Conservation (phyloP, 2,797 vertebrate genomes). For the Simalia tracyae region DNA sequence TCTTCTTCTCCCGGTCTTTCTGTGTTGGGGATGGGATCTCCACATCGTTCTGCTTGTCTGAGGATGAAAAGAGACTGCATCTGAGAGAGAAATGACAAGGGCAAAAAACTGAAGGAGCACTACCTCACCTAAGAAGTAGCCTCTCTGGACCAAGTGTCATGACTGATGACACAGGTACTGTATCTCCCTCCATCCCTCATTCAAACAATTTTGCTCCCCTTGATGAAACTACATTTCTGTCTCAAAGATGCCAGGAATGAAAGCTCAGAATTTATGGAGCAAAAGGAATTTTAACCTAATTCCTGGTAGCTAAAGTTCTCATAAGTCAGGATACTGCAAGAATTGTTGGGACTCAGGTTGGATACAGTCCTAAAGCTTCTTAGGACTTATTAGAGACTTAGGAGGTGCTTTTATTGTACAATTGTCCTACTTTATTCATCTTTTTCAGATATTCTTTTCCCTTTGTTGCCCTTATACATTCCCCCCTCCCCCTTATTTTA, state of each 20-base stretch:
- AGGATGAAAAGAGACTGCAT: not conserved
- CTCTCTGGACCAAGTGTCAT: not conserved
- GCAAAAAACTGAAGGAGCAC: not conserved
- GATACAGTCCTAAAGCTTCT: not conserved
- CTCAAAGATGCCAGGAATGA: not conserved
- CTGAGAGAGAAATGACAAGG: not conserved
- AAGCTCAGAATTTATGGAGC: not conserved
- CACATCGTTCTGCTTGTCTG: constrained; percentile 95
- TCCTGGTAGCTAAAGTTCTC: not conserved
- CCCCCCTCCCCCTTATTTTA: not conserved
- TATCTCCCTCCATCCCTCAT: not conserved
- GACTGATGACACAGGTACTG: too few species aligned
- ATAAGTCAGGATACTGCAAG: not conserved
- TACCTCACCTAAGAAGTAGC: not conserved
- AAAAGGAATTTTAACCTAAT: not conserved
- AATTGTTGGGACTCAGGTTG: not conserved
- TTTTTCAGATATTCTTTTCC: not conserved
- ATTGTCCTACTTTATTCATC: not conserved
- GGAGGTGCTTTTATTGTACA: not conserved
- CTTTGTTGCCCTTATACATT: not conserved
- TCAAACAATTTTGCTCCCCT: not conserved
- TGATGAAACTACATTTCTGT: not conserved
- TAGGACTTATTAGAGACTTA: not conserved
- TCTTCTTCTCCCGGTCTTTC: constrained; percentile 83
- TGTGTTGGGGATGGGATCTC: constrained; percentile 88